phyloP scores from a whole-genome alignment of 92 coral and sea anemone species.

The Epizoanthus illoricatus region DNA sequence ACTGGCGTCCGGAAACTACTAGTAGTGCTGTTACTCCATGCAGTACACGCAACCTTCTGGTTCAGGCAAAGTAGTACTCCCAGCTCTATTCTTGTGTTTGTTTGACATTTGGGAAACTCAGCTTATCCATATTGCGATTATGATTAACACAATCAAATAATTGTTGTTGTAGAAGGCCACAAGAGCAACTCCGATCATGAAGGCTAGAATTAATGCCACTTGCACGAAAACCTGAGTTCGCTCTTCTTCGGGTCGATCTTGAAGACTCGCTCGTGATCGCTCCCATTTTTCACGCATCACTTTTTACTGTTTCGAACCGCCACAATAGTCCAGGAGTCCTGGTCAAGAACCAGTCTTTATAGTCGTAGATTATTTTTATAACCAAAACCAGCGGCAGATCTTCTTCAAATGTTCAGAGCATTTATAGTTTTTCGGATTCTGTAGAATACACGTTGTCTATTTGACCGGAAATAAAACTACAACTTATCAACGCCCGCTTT shows the following conservation, averaged over 20 bases:
- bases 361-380: background rate
- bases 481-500: too few relatives aligned
- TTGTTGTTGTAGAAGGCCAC: conserved; percentile 73
- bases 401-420: too few relatives aligned
- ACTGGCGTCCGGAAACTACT: too few relatives aligned
- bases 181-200: conserved; percentile 69
- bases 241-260: conserved; percentile 47
- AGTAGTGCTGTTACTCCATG: too few relatives aligned
- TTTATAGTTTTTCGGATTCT: too few relatives aligned
- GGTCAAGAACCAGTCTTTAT: background rate
- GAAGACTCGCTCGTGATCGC: conserved; percentile 54
- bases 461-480: too few relatives aligned
- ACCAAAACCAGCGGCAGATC: too few relatives aligned
- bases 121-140: conserved; percentile 79
- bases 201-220: conserved; percentile 70
- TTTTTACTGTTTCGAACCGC: background rate
- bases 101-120: conserved; percentile 6
- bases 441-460: too few relatives aligned
- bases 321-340: background rate
- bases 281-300: conserved; percentile 27
- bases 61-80: too few relatives aligned
- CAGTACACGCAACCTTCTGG: too few relatives aligned
- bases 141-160: conserved; percentile 75
- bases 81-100: too few relatives aligned
- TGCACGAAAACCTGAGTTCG: conserved; percentile 50